Base-by-base conservation (phyloP, 2,888 invertebrate genomes). In the Lutraria lutraria region DNA sequence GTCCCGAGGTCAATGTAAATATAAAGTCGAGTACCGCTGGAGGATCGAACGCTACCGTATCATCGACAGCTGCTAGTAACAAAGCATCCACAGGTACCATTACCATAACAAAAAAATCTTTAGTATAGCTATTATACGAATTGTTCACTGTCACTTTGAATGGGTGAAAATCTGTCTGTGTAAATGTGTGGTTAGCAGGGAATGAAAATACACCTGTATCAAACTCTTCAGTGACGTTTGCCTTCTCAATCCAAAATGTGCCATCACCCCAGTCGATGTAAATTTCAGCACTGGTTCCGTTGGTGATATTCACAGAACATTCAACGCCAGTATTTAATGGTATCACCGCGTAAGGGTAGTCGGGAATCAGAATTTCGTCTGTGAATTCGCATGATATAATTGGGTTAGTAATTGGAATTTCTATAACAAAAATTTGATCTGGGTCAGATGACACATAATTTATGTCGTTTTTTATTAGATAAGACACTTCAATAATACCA, bases 41-140 rank as follows among this genome's bases (percentile, higher is more conserved):
- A 6, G 94, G 94, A n/a, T 81, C 54, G 63, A 93, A 94, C 12
- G 81, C 43, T n/a, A 89, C 85, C 15, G 92, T 90, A 10, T 72
- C 21, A 15, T 88, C 88, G 13, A 54, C 31, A 56, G 83, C 31
- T 21, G 52, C 12, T 29, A 88, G 53, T 31, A 85, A 86, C n/a
- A 95, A 88, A 83, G 92, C 93, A 16, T 90, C 88, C 15, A 95
- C 94, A 0, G 92, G 89, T 0, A 93, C 91, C 81, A 93, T 93
- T 6, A 94, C 94, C 34, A 90, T 79, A 0, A 94, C 82, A 21
- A 85, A 87, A 53, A 90, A 91, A 8, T 34, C 63, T 54, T 87
- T 60, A 0, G 19, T 80, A 31, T 87, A 53, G 0, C 85, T 56
- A 21, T 91, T 92, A 81, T 92, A 94, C 12, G 88, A 87, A 88